Evolutionary conservation across 2,113 vertebrate genomes (phyloP).

Genomic region (Cyphomyrus plagiostoma): DNA sequence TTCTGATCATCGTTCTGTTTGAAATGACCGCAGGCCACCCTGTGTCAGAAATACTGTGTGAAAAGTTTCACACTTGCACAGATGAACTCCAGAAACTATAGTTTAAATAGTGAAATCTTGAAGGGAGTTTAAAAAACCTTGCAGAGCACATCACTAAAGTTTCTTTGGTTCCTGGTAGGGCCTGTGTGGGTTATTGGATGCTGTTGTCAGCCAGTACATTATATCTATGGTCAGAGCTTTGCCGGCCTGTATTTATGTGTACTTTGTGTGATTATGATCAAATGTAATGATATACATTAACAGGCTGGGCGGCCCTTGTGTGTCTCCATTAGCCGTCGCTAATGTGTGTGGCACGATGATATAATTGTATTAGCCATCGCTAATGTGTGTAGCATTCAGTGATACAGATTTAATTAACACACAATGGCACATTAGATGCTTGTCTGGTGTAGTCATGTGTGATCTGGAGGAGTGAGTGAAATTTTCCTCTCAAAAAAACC

Average conservation of each 20-base stretch:
- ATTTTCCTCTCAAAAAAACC: background rate
- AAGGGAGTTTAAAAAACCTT: background rate
- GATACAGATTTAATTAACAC: constrained; percentile 6
- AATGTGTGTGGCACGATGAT: background rate
- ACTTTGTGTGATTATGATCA: background rate
- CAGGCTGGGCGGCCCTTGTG: background rate
- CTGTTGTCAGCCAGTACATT: background rate
- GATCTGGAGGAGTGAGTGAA: background rate
- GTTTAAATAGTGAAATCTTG: background rate
- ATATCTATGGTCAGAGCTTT: background rate
- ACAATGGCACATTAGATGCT: constrained; percentile 9
- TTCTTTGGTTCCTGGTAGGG: background rate
- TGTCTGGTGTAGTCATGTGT: background rate
- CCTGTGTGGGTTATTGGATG: background rate
- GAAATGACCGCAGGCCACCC: constrained; percentile 65
- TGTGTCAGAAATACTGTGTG: constrained; percentile 50
- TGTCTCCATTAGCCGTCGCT: background rate
- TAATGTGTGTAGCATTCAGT: background rate
- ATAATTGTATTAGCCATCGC: background rate
- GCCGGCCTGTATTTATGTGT: background rate
- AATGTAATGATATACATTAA: background rate
- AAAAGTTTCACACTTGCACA: constrained; percentile 60
- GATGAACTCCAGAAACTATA: background rate
- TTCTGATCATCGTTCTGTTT: constrained; percentile 17
- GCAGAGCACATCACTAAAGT: background rate